Percentiles rank a stretch among this genome's conserved stretches.
phyloP scores from a whole-genome alignment of 2,113 vertebrate species.

The Eptesicus fuscus region DNA sequence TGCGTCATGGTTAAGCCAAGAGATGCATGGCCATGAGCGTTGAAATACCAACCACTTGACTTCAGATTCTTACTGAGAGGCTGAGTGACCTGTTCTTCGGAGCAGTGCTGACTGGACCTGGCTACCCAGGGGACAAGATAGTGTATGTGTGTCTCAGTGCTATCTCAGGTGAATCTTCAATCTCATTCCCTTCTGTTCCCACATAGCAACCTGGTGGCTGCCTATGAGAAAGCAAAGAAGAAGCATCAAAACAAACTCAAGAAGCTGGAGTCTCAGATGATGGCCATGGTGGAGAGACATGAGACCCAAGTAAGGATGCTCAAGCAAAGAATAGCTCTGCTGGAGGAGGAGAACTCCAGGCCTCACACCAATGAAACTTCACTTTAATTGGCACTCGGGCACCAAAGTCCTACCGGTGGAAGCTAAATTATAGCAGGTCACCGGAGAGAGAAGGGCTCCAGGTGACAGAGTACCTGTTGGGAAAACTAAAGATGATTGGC shows the following conservation, averaged over 20 bases:
- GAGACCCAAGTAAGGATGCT: conserved; percentile 93
- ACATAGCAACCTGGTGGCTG: conserved; percentile 89
- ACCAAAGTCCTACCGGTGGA: conserved; percentile 27
- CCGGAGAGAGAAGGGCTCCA: background rate
- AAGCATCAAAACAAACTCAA: conserved; percentile 93
- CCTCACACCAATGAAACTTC: conserved; percentile 92
- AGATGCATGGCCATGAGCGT: background rate
- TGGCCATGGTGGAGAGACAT: conserved; percentile 93
- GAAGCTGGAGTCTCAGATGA: conserved; percentile 93
- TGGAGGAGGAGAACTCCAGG: conserved; percentile 91
- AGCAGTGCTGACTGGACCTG: background rate
- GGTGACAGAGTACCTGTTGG: background rate
- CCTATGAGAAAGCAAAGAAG: conserved; percentile 93
- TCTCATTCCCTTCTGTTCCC: conserved; percentile 24
- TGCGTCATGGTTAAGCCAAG: background rate
- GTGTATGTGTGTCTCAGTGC: background rate
- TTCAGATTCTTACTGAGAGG: background rate
- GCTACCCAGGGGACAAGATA: background rate
- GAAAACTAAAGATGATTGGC: background rate
- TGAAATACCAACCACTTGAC: background rate
- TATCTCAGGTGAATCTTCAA: background rate
- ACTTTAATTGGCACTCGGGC: conserved; percentile 77
- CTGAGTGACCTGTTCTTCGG: too few relatives aligned
- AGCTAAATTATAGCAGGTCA: background rate
- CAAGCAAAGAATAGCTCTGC: conserved; percentile 90